These are phyloP conservation scores for Periphyllus acericola DNA, from an alignment of 2,888 invertebrate species.

Conservation along the genomic window DNA sequence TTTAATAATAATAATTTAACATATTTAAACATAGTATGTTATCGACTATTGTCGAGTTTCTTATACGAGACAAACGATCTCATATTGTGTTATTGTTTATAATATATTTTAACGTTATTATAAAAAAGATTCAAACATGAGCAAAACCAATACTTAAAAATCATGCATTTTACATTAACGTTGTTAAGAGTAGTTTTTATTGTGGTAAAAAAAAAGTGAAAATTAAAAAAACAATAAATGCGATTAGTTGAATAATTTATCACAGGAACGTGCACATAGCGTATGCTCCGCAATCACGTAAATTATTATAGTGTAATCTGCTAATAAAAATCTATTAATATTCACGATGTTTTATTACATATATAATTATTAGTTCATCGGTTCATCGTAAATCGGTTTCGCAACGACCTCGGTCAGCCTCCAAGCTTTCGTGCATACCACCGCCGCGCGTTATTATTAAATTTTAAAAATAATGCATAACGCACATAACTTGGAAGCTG, in stretches of 20 bases:
- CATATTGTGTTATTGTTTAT: not conserved
- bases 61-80: not conserved
- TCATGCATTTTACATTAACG: no score
- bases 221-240: no score
- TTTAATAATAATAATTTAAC: no score
- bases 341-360: not conserved
- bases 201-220: no score
- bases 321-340: conserved; percentile 31
- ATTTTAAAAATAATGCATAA: not conserved
- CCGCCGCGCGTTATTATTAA: not conserved
- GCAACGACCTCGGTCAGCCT: not conserved
- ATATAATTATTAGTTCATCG: conserved; percentile 18
- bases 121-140: no score
- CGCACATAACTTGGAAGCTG: no score
- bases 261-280: not conserved
- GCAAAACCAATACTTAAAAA: no score
- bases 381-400: conserved; percentile 2
- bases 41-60: not conserved
- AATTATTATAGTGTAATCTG: not conserved
- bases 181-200: no score
- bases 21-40: no score
- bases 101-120: no score
- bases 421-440: not conserved
- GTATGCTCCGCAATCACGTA: not conserved
- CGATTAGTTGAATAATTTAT: no score